Conservation (phyloP, 1,140 invertebrate species). For the Hypsibius dujardini region DNA sequence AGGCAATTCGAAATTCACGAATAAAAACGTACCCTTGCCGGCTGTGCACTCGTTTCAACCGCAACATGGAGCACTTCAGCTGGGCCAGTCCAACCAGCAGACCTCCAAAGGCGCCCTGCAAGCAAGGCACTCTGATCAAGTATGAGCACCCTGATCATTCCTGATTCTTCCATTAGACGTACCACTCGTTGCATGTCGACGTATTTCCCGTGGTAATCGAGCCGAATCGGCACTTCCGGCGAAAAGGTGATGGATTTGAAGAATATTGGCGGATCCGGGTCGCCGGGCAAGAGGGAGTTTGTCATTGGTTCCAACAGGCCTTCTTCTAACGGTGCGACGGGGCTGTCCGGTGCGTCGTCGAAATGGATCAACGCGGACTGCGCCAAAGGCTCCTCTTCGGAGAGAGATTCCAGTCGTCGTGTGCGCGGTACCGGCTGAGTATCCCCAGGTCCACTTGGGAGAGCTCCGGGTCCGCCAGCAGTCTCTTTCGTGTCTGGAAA, state of each 20-base stretch:
- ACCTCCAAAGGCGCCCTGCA: constrained; percentile 50
- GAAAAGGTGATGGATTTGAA: constrained; percentile 61
- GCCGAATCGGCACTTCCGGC: constrained; percentile 64
- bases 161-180: background rate
- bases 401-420: constrained; percentile 20
- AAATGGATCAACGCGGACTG: constrained; percentile 20
- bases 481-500: too few relatives aligned
- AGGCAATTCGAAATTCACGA: too few relatives aligned
- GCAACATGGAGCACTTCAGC: constrained; percentile 72
- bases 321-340: too few relatives aligned
- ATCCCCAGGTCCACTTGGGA: too few relatives aligned
- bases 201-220: constrained; percentile 81
- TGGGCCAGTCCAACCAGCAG: constrained; percentile 72
- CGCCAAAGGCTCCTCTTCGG: constrained; percentile 17
- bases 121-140: constrained; percentile 18
- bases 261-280: constrained; percentile 23
- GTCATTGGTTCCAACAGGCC: too few relatives aligned
- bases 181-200: constrained; percentile 60
- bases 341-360: constrained; percentile 23
- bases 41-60: constrained; percentile 59
- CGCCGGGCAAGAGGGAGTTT: constrained; percentile 20
- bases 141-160: background rate
- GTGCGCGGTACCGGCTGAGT: too few relatives aligned
- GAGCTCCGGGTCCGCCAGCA: too few relatives aligned
- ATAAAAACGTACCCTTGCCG: constrained; percentile 42